A percentile compares a stretch with the other conserved stretches of the same genome.
Evolutionary conservation across 2,888 invertebrate species (phyloP).

Genomic region (Cryptocephalus moraei): DNA sequence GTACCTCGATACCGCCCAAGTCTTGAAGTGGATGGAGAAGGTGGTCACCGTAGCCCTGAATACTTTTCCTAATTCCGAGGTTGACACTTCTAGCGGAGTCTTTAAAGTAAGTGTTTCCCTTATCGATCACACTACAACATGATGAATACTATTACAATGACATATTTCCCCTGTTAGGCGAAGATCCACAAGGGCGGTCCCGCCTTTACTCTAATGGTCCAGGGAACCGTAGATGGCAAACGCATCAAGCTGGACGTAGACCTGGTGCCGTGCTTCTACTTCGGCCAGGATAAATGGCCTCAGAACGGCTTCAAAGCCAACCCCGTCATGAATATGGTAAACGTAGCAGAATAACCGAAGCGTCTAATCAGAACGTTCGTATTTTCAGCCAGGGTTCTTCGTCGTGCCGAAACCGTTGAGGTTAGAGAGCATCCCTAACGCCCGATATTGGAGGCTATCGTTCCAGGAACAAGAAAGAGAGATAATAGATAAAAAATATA

Average conservation of each 20-base stretch:
- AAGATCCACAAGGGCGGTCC: conserved; percentile 42
- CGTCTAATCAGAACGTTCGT: background rate
- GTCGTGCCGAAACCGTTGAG: conserved; percentile 30
- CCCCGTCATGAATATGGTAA: conserved; percentile 6
- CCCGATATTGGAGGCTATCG: conserved; percentile 32
- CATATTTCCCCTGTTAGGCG: conserved; percentile 23
- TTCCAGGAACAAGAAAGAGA: conserved; percentile 36
- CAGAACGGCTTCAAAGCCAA: conserved; percentile 20
- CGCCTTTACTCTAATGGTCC: conserved; percentile 41
- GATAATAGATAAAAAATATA: conserved; percentile 20
- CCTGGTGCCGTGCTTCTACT: conserved; percentile 30
- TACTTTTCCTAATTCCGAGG: conserved; percentile 13
- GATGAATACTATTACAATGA: no score
- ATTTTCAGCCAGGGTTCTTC: conserved; percentile 22
- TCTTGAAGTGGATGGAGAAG: conserved; percentile 46
- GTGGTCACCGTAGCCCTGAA: conserved; percentile 40
- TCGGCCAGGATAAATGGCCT: conserved; percentile 26
- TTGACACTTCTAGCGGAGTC: background rate
- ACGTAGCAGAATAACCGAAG: background rate
- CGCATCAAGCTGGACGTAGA: conserved; percentile 31
- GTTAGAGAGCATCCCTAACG: background rate
- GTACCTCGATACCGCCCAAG: conserved; percentile 40
- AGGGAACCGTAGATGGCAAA: conserved; percentile 23
- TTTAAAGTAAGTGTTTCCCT: background rate
- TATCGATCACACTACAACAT: no score